These are phyloP conservation scores for Euglossa dilemma DNA, from an alignment of 1,140 invertebrate genomes.

Conservation along the genomic window DNA sequence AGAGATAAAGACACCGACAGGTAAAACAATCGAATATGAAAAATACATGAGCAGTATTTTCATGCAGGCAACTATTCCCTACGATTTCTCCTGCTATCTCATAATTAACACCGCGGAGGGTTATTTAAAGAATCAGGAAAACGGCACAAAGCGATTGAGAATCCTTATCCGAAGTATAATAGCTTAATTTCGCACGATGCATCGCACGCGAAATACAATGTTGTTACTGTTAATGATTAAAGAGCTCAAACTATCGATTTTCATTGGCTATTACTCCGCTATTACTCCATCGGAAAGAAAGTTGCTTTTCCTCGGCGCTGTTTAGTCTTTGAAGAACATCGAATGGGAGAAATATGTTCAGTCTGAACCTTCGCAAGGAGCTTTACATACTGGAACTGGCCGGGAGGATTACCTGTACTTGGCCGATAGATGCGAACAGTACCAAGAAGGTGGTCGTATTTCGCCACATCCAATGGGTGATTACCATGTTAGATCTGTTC, in stretches of 20 bases:
- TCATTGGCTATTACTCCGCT: background rate
- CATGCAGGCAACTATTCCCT: background rate
- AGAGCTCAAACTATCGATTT: background rate
- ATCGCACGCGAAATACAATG: background rate
- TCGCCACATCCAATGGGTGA: slow-evolving; percentile 48
- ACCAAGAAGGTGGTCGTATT: slow-evolving; percentile 21
- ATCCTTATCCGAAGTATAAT: background rate
- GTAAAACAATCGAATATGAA: background rate
- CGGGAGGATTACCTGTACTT: slow-evolving; percentile 45
- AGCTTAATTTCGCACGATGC: background rate
- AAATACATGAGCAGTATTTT: background rate
- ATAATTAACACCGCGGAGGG: background rate
- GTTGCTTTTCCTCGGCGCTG: background rate
- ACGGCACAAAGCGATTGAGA: background rate
- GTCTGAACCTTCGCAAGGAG: background rate
- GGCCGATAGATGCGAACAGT: slow-evolving; percentile 49
- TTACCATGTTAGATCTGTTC: slow-evolving; percentile 36
- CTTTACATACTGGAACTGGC: slow-evolving; percentile 36
- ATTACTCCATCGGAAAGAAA: background rate
- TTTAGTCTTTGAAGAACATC: background rate
- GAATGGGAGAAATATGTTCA: background rate
- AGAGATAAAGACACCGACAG: too few relatives aligned
- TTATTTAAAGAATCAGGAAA: too few relatives aligned
- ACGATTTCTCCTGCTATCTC: background rate
- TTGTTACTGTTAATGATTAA: background rate